Percentiles rank a stretch among this genome's conserved stretches.
These are phyloP conservation scores for Limnephilus rhombicus DNA, from an alignment of 2,888 invertebrate species.

Conservation along the genomic window DNA sequence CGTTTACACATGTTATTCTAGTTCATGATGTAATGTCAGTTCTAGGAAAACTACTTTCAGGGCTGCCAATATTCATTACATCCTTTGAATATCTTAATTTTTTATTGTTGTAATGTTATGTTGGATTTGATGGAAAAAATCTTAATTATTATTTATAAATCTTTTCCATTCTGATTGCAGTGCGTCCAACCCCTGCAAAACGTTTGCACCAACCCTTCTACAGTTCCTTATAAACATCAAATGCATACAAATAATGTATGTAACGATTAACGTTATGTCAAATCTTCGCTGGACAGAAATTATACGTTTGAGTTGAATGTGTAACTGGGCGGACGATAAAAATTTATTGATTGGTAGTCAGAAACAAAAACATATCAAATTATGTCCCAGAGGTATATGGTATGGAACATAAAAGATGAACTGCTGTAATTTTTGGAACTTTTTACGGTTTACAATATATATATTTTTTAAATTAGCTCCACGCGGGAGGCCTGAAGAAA, in stretches of 20 bases:
- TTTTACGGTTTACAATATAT: too few species aligned
- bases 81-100: neutral
- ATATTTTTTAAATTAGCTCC: too few species aligned
- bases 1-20: constrained; percentile 35
- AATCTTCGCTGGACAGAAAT: neutral
- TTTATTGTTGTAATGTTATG: too few species aligned
- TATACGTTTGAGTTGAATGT: neutral
- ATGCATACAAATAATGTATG: too few species aligned
- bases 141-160: too few species aligned
- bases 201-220: too few species aligned
- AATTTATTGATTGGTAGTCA: neutral
- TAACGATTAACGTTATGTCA: neutral
- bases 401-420: neutral
- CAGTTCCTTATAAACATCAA: too few species aligned
- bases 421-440: too few species aligned
- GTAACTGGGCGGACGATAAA: neutral
- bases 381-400: neutral
- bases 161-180: too few species aligned
- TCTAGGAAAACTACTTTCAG: constrained; percentile 1
- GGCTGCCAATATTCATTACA: neutral
- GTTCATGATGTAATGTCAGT: constrained; percentile 25
- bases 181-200: too few species aligned
- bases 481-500: too few species aligned
- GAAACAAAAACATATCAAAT: neutral
- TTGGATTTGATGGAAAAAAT: too few species aligned